A percentile compares a stretch with the other conserved stretches of the same genome.
Conservation (phyloP, 2,888 invertebrate genomes). For the Petrolisthes manimaculis region DNA sequence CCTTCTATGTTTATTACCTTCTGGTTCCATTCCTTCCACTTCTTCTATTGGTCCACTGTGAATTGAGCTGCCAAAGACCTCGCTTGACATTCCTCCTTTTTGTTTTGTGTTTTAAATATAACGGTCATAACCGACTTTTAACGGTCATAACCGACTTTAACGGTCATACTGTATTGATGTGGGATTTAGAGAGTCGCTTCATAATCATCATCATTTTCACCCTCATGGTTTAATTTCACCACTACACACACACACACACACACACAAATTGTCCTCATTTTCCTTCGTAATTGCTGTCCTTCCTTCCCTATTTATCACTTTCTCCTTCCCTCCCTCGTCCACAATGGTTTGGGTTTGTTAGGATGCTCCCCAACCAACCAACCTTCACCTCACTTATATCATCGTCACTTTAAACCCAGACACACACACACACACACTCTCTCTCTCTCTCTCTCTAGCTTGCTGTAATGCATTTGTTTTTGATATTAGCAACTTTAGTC, state of each 20-base stretch:
- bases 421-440: not conserved
- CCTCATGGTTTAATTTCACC: not conserved
- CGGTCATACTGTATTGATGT: not conserved
- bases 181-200: slow-evolving; percentile 1
- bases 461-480: not conserved
- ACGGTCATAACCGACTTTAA: too few species aligned
- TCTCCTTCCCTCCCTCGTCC: too few species aligned
- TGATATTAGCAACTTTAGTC: not conserved
- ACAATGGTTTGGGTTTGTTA: too few species aligned
- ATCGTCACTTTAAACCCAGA: not conserved
- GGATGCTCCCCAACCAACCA: not conserved
- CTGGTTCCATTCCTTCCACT: too few species aligned
- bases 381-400: not conserved
- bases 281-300: not conserved
- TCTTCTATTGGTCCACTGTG: not conserved
- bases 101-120: too few species aligned
- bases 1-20: too few species aligned
- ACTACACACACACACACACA: not conserved
- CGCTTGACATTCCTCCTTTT: not conserved
- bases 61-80: not conserved
- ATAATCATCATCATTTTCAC: not conserved
- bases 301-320: not conserved
- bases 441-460: slow-evolving; percentile 9
- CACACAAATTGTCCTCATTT: not conserved
- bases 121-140: too few species aligned